These are phyloP conservation scores for Aurelia sp. DNA, from an alignment of 30 jellyfish, hydroid and myxozoan species.

Conservation along the genomic window DNA sequence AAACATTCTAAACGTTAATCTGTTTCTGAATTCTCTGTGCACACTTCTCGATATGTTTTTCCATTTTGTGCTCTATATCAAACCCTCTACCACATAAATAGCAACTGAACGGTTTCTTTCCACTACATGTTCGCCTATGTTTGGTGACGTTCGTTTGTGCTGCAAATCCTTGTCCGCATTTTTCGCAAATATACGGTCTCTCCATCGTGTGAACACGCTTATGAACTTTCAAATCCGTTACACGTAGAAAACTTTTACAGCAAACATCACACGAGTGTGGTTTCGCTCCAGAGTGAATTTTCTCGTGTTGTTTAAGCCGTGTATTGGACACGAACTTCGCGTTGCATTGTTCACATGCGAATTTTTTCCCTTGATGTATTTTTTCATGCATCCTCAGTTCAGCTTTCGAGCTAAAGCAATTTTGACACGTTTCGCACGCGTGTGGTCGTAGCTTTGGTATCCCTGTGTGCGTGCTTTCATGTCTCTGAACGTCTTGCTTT, in stretches of 20 bases:
- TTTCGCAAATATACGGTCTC: constrained; percentile 26
- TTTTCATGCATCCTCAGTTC: too few species aligned
- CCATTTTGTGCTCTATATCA: neutral
- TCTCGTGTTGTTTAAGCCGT: constrained; percentile 15
- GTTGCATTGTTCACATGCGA: neutral
- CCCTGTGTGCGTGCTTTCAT: constrained; percentile 20
- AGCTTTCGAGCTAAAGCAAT: too few species aligned
- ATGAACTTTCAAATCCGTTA: constrained; percentile 28
- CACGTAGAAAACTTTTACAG: constrained; percentile 32
- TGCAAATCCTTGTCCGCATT: constrained; percentile 36
- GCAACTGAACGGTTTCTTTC: neutral
- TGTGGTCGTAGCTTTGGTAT: neutral
- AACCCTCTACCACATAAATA: neutral
- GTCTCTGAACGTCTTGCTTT: neutral
- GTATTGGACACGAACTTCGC: constrained; percentile 31
- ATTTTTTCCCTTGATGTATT: too few species aligned
- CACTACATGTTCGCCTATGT: constrained; percentile 13
- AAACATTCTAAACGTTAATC: too few species aligned
- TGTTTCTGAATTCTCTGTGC: neutral
- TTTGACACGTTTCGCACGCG: constrained; percentile 8
- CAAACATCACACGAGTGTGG: constrained; percentile 54
- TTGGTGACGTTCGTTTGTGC: constrained; percentile 35
- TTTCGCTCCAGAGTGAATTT: constrained; percentile 22
- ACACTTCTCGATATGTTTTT: neutral
- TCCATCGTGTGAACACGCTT: constrained; percentile 35